phyloP scores from a whole-genome alignment of 2,113 vertebrate species.

The Scomber colias region DNA sequence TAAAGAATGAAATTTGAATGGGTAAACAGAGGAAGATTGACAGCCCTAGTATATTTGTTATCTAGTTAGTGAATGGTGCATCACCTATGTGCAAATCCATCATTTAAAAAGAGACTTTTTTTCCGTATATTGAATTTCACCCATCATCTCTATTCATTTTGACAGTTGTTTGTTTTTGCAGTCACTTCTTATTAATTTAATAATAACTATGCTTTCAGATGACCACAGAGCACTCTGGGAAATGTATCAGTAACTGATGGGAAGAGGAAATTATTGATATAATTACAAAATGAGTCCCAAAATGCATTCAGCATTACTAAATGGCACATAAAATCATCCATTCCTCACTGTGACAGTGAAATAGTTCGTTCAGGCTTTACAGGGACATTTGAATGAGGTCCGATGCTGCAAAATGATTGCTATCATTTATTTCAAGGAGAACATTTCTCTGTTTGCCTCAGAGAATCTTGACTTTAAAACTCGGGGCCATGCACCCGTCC shows the following conservation, averaged over 20 bases:
- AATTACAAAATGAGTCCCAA: not conserved
- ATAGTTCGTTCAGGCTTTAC: not conserved
- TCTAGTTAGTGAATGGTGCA: no score
- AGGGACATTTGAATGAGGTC: not conserved
- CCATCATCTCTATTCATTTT: no score
- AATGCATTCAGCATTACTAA: not conserved
- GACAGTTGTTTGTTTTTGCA: no score
- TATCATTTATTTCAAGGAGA: not conserved
- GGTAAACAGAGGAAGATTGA: no score
- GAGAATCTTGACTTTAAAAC: not conserved
- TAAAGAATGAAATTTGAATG: no score
- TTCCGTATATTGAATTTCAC: no score
- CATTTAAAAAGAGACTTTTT: no score
- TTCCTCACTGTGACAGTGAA: not conserved
- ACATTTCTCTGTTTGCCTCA: not conserved
- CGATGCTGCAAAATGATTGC: constrained; percentile 1
- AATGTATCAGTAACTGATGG: no score
- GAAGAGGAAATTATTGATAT: no score
- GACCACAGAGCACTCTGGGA: not conserved
- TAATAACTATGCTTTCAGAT: not conserved
- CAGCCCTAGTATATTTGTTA: no score
- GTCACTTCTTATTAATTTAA: no score
- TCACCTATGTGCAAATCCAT: no score
- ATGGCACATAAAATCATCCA: not conserved
- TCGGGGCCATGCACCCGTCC: not conserved